A percentile compares a stretch with the other conserved stretches of the same genome.
phyloP scores from a whole-genome alignment of 2,797 vertebrate genomes.

The Antrozous pallidus region DNA sequence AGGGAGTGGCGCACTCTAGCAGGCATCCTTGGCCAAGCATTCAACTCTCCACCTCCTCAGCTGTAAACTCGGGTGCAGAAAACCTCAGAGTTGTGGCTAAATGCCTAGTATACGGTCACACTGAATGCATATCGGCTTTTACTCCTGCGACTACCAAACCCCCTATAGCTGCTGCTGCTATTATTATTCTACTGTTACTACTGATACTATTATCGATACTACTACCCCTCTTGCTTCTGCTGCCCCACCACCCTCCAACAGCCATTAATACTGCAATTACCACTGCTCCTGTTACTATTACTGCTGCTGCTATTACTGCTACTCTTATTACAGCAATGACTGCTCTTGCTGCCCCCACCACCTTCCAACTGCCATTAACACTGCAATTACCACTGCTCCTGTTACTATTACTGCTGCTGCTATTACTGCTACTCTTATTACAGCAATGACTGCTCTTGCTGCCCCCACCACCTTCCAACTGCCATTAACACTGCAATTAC shows the following conservation, averaged over 20 bases:
- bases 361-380: no score
- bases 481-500: background rate
- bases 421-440: no score
- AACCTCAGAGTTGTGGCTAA: background rate
- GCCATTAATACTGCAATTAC: background rate
- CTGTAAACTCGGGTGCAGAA: rapidly evolving
- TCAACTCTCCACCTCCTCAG: background rate
- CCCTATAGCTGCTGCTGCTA: rapidly evolving
- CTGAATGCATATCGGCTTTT: no score
- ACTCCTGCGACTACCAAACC: background rate
- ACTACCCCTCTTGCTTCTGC: rapidly evolving
- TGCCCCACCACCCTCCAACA: rapidly evolving
- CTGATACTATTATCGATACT: rapidly evolving
- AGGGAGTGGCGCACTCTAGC: rapidly evolving
- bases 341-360: no score
- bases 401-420: no score
- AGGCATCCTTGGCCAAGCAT: rapidly evolving
- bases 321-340: no score
- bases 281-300: no score
- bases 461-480: rapidly evolving
- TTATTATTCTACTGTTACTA: rapidly evolving
- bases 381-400: no score
- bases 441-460: no score
- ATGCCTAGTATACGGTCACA: rapidly evolving
- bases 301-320: background rate